Conservation (phyloP, 2,797 vertebrate species). For the Carcharodon carcharias region DNA sequence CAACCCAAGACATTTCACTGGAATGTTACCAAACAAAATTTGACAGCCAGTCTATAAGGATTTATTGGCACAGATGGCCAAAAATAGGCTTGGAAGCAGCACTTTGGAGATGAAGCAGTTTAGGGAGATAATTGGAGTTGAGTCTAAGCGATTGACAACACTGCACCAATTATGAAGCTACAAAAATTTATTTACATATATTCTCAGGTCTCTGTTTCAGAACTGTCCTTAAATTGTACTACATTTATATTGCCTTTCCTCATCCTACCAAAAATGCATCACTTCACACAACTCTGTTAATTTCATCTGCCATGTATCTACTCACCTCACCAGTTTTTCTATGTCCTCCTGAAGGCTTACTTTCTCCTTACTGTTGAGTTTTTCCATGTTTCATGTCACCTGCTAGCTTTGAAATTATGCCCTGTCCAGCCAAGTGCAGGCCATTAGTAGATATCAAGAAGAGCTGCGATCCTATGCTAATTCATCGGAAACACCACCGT, state of each 20-base stretch:
- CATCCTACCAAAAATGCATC: background rate
- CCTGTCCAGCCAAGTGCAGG: background rate
- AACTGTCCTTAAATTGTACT: background rate
- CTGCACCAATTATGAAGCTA: background rate
- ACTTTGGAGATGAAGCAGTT: background rate
- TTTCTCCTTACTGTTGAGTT: too few species aligned
- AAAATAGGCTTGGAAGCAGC: background rate
- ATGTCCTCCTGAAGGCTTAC: too few species aligned
- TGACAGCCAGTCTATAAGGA: background rate
- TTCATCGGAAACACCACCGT: background rate
- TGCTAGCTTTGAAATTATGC: too few species aligned
- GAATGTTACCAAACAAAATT: background rate
- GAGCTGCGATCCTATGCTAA: background rate
- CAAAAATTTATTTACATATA: background rate
- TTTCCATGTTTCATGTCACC: too few species aligned
- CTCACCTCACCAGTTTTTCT: too few species aligned
- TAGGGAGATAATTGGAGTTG: background rate
- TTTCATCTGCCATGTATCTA: background rate
- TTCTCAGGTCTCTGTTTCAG: too few species aligned
- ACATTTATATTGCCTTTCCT: background rate
- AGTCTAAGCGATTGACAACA: background rate
- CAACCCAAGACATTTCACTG: too few species aligned
- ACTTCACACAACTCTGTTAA: background rate
- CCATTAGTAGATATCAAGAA: background rate
- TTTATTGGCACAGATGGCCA: background rate